These are phyloP conservation scores for Philereme vetulata DNA, from an alignment of 2,888 invertebrate genomes.

Conservation along the genomic window DNA sequence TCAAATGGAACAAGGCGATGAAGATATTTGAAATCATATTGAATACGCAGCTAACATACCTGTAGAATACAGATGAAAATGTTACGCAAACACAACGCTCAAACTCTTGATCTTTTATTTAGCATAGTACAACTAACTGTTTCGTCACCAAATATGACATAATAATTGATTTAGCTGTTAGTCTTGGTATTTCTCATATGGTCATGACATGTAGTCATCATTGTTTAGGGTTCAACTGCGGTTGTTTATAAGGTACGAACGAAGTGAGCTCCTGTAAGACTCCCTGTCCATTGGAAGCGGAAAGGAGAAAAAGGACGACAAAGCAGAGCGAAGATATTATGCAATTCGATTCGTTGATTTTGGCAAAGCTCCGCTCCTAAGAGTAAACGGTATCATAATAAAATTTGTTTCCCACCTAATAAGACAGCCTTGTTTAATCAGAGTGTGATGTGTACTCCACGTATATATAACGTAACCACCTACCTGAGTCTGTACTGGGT, in stretches of 20 bases:
- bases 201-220: slow-evolving; percentile 5
- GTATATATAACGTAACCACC: no score
- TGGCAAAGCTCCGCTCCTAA: no score
- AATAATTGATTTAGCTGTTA: slow-evolving; percentile 25
- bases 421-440: no score
- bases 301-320: no score
- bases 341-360: no score
- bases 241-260: slow-evolving; percentile 6
- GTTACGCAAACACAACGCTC: slow-evolving; percentile 11
- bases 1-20: slow-evolving; percentile 25
- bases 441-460: no score
- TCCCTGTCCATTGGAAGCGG: no score
- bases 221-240: slow-evolving; percentile 4
- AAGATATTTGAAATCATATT: slow-evolving; percentile 5
- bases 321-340: no score
- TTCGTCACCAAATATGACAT: slow-evolving; percentile 20
- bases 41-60: slow-evolving; percentile 2
- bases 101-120: background rate
- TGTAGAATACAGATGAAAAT: slow-evolving; percentile 1
- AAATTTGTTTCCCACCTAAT: no score
- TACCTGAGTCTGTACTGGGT: no score
- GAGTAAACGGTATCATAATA: no score
- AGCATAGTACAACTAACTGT: slow-evolving; percentile 9
- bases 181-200: slow-evolving; percentile 15
- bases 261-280: no score